Evolutionary conservation across 2,113 vertebrate species (phyloP), one percentile per base, ranked within the genome.

Genomic region (Emydura subglobosa): DNA sequence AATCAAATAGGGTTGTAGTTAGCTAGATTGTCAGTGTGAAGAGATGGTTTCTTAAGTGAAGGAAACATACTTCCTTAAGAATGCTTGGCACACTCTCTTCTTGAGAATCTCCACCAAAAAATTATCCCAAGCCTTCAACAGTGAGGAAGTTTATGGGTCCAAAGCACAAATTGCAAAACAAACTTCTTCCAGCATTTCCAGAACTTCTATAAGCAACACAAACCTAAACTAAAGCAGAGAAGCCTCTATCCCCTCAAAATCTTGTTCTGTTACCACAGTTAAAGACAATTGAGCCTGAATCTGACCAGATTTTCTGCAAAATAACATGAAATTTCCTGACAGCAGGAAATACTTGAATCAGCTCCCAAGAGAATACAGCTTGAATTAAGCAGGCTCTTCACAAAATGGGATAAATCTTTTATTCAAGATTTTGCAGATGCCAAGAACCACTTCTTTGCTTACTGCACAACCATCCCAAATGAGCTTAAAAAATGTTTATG

Each of bases 311-410:
- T 68, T 95, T 91, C 85, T 31, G 86, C 4, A 88, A 89, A 84
- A 34, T 81, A 91, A 78, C 74, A 88, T 87, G 27, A 92, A 85
- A 93, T 11, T 72, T 90, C 34, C 59, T 61, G 29, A 25, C 90
- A 95, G 83, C 50, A 94, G 79, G 92, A 97, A 96, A 85, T 96
- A 92, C 93, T 95, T 95, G 95, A 93, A 76, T 97, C 96, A 97
- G 94, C 92, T 95, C 82, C 87, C 53, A 17, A 87, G 85, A 95
- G 82, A 94, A 92, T 83, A 95, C 86, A 95, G 96, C 94, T 96
- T 94, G 65, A 72, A 72, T 72, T 72, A 72, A 72, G n/a, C 65
- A 86, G 91, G 85, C 85, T 93, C 91, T 95, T 97, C 92, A 95
- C 19, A 59, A 85, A 93, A 54, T 94, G 79, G 29, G 82, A 94